A percentile compares a stretch with the other conserved stretches of the same genome.
Conservation (phyloP, 2,888 invertebrate genomes). For the Arrhopalites spinosus region DNA sequence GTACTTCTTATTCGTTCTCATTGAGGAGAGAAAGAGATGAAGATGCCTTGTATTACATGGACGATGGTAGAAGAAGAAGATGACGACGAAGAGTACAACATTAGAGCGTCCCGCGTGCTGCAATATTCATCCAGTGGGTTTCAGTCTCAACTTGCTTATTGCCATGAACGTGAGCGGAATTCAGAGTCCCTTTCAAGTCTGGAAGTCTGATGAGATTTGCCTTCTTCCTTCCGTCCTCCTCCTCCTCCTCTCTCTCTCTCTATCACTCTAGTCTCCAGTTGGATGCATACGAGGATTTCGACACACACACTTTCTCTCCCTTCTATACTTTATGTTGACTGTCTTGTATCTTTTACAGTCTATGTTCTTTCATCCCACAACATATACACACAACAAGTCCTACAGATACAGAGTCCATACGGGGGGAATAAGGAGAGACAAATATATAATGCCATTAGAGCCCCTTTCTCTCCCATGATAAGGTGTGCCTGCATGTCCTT, state of each 20-base stretch:
- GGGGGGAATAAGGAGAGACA: constrained; percentile 13
- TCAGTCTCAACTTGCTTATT: constrained; percentile 55
- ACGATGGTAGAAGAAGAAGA: background rate
- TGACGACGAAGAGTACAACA: constrained; percentile 28
- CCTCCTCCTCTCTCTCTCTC: background rate
- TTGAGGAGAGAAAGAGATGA: background rate
- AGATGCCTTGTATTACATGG: background rate
- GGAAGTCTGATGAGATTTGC: constrained; percentile 57
- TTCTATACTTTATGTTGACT: background rate
- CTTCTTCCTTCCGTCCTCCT: constrained; percentile 19
- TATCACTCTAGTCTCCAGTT: background rate
- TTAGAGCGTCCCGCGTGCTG: constrained; percentile 37
- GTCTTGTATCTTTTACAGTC: background rate
- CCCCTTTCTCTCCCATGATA: background rate
- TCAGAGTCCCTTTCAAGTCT: constrained; percentile 56
- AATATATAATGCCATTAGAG: constrained; percentile 25
- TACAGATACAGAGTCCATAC: background rate
- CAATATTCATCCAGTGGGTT: constrained; percentile 56
- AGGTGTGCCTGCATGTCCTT: background rate
- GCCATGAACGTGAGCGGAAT: constrained; percentile 56
- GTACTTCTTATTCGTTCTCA: too few relatives aligned
- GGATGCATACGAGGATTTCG: background rate
- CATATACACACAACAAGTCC: background rate
- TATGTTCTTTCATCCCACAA: constrained; percentile 9
- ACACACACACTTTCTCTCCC: background rate